Evolutionary conservation across 2,113 vertebrate genomes (phyloP), one percentile per base, ranked within the genome.

Genomic region (Oxygymnocypris stewartii): DNA sequence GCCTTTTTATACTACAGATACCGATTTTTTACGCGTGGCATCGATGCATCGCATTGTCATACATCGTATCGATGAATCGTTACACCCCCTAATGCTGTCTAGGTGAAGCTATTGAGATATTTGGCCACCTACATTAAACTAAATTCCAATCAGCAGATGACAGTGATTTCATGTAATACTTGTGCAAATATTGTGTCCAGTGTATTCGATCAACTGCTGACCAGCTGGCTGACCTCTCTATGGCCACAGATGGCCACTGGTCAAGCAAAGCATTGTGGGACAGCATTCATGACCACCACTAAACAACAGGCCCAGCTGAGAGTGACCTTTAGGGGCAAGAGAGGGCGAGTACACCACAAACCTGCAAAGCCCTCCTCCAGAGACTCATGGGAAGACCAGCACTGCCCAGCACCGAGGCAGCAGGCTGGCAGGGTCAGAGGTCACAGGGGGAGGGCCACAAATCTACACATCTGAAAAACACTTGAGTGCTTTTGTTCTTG

Each of bases 241-340:
- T 87, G 88, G 90, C 89, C 95, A 96, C 97, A 97, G 96, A 97
- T 97, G 96, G 96, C 94, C 95, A 95, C 92, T 85, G 96, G 94
- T 95, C 95, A 96, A 93, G 86, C 93, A 89, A 89, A 86, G 75
- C 88, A 89, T 93, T 91, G 86, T 80, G 88, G 91, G 90, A 91
- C 86, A 73, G 84, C 87, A 90, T 87, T 87, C 86, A 89, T 76
- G 69, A 54, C 87, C 89, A 69, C 89, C 20, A 47, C 86, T 89
- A 82, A 83, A 91, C n/a, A n/a, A n/a, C 71, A 88, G 49, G 85
- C 42, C 82, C 67, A 88, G 91, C 90, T 92, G 88, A 92, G 92
- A 86, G 31, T 90, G 92, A 93, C 92, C 93, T 88, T 86, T 89
- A 90, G 91, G 90, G 88, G 87, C 44, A 31, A 20, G 16, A 51